A percentile compares a stretch with the other conserved stretches of the same genome.
Evolutionary conservation across 2,888 invertebrate genomes (phyloP).

Genomic region (Deroplatys truncata): DNA sequence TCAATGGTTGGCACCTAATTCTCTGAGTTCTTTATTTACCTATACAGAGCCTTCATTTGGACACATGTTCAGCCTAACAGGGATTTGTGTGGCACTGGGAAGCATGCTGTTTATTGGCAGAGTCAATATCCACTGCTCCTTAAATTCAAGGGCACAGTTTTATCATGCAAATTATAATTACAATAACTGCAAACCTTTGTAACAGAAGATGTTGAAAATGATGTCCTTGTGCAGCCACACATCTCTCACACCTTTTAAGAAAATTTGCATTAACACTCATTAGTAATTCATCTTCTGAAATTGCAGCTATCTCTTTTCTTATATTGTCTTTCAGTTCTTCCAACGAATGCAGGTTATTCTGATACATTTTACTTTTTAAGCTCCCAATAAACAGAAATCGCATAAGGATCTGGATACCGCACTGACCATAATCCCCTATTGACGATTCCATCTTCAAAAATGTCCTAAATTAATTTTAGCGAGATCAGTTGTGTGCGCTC

Average conservation of each 20-base stretch:
- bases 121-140: too few relatives aligned
- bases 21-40: too few relatives aligned
- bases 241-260: neutral
- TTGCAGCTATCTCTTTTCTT: neutral
- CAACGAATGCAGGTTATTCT: neutral
- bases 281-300: neutral
- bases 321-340: neutral
- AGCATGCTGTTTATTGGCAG: too few relatives aligned
- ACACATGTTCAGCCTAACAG: too few relatives aligned
- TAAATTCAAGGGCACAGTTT: too few relatives aligned
- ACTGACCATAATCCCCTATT: neutral
- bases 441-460: neutral
- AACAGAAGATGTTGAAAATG: neutral
- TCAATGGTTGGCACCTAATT: too few relatives aligned
- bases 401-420: neutral
- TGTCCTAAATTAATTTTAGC: neutral
- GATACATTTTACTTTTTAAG: neutral
- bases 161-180: neutral
- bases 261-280: neutral
- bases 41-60: too few relatives aligned
- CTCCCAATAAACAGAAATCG: neutral
- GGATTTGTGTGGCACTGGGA: too few relatives aligned
- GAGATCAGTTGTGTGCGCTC: neutral
- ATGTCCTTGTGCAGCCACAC: neutral
- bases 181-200: neutral